phyloP scores from a whole-genome alignment of 2,113 vertebrate genomes.

The Pseudonaja textilis region DNA sequence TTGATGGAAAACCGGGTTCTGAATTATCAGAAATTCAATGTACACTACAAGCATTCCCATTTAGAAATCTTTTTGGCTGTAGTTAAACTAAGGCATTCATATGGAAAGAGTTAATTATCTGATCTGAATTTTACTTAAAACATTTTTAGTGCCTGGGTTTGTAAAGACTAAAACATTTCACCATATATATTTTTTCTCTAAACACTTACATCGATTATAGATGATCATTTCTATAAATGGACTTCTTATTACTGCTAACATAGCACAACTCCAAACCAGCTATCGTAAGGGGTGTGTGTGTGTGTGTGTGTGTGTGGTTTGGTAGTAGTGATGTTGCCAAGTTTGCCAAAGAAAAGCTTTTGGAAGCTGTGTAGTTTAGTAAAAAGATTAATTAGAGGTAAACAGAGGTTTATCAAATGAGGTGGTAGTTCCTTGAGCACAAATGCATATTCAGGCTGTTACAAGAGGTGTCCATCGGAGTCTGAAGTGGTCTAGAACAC shows the following conservation, averaged over 20 bases:
- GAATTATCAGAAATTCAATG: background rate
- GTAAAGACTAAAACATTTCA: background rate
- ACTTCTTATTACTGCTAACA: background rate
- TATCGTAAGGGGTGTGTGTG: background rate
- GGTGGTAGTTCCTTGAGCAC: background rate
- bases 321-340: background rate
- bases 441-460: background rate
- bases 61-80: background rate
- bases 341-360: background rate
- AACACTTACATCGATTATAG: constrained; percentile 5
- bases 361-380: background rate
- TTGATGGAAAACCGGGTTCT: background rate
- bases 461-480: background rate
- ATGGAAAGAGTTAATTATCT: background rate
- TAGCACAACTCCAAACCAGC: background rate
- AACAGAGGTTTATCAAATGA: background rate
- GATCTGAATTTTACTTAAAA: background rate
- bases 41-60: background rate
- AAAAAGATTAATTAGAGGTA: background rate
- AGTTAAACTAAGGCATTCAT: background rate
- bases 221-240: background rate
- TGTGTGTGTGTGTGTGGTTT: too few relatives aligned
- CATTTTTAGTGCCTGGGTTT: background rate
- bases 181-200: background rate
- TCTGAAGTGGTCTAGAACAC: background rate